Base-by-base conservation (phyloP, 1,140 invertebrate genomes). In the Patella vulgata region DNA sequence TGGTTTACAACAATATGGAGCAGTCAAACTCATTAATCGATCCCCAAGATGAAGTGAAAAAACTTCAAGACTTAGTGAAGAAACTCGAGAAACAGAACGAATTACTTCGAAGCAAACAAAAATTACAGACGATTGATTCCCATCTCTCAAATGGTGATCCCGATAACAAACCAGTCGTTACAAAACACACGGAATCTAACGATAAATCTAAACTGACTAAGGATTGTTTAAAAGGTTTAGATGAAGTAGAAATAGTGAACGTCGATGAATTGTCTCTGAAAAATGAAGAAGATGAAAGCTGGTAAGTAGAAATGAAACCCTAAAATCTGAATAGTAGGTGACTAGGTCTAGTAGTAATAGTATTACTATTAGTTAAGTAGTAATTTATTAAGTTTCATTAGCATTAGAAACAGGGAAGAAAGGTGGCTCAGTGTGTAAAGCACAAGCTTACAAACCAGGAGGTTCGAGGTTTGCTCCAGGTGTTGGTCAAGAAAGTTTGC, bases 81-180 rank as follows among this genome's bases (percentile, higher is more conserved):
- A 80, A 84, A 67, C 66, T 85, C 46, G 83, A 85, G 61, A 68
- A 77, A 25, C 83, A 85, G 60, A 85, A 85, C 73, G 82, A 82
- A 67, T 72, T 82, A 27, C 55, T 85, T 28, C 64, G 81, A 62
- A 77, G 68, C 42, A 81, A 80, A 67, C 75, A 83, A 65, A 79
- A 79, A 68, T 47, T 67, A 12, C 66, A 42, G 3, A 44, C 59
- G 46, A 43, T 69, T 28, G 70, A 70, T 21, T 33, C 54, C 8
- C 33, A 36, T 14, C 46, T 61, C 33, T 58, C 66, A 42, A 68
- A 73, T 53, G 66, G 70, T 30, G 71, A 74, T 59, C n/a, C n/a
- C n/a, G 61, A 59, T 46, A 64, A 67, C 36, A 69, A 66, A 57
- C 23, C 68, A 14, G 54, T 56, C 40, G n/a, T n/a, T n/a, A 57